Evolutionary conservation across 1,140 invertebrate genomes (phyloP), one percentile per base, ranked within the genome.

Genomic region (Agrilus planipennis): DNA sequence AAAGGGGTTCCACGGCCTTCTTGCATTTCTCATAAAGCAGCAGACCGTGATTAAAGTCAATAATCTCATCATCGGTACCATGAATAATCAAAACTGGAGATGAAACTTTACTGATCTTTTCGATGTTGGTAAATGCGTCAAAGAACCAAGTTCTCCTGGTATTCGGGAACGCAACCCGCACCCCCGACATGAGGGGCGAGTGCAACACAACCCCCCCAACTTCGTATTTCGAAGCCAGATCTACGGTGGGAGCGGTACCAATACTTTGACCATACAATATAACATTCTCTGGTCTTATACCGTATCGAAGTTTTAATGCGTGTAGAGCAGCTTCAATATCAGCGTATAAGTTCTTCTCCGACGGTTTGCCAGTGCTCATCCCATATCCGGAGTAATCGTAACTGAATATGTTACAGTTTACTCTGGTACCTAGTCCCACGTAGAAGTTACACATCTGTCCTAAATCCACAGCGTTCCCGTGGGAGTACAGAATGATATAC

Each of bases 31-130:
- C 75, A 56, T 81, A 77, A 31, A 84, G 78, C 11, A 73, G 71
- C 10, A 81, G 56, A 18, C 81, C 80, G 60, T 84, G 80, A 21
- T 72, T 74, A 48, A 84, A 77, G 53, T 82, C 76, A 37, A 82
- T 81, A 1, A 82, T 76, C 58, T 83, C 80, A 59, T 84, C 80
- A 49, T 83, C 76, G n/a, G 78, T 83, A 29, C 80, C 80, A 58
- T 84, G 80, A 50, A 84, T 84, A 4, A 84, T 77, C 32, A 84
- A 61, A n/a, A 79, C 77, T 15, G 78, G 78, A 21, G 75, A 78
- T 15, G 70, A 72, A 22, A 84, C 76, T 56, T 75, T 76, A 18
- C 72, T 71, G 38, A 81, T 72, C 64, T 83, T 82, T 51, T 82
- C 79, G 56, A 61, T 60, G 45, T 53, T 62, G 1, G 76, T 76